Conservation (phyloP, 2,888 invertebrate species). For the Hypsopygia costalis region DNA sequence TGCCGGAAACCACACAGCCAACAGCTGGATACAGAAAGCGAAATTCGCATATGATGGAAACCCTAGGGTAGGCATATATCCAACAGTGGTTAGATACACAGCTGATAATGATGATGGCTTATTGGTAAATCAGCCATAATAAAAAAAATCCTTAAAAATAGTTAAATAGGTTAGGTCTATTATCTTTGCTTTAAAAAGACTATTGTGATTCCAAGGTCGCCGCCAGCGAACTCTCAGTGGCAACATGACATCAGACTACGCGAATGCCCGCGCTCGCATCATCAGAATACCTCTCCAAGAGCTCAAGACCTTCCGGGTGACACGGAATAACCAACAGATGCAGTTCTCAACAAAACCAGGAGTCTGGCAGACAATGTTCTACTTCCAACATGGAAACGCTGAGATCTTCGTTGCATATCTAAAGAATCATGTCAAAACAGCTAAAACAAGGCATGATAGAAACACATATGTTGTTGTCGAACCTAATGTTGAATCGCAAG, state of each 20-base stretch:
- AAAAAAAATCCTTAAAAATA: too few relatives aligned
- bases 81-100: too few relatives aligned
- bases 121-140: too few relatives aligned
- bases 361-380: conserved; percentile 88
- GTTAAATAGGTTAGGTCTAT: too few relatives aligned
- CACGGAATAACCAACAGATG: conserved; percentile 65
- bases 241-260: conserved; percentile 69
- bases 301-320: conserved; percentile 60
- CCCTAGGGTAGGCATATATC: too few relatives aligned
- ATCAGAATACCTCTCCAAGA: conserved; percentile 62
- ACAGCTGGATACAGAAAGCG: too few relatives aligned
- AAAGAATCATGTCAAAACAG: conserved; percentile 82
- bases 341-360: conserved; percentile 66
- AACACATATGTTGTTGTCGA: conserved; percentile 83
- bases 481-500: conserved; percentile 81
- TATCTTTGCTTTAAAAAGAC: too few relatives aligned
- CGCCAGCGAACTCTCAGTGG: conserved; percentile 82
- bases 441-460: conserved; percentile 86
- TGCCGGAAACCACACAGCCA: too few relatives aligned
- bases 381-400: conserved; percentile 93
- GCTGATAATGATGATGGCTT: too few relatives aligned
- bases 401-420: conserved; percentile 85
- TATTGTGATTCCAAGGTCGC: conserved; percentile 67
- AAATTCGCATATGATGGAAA: too few relatives aligned
- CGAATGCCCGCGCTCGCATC: conserved; percentile 61